Conservation (phyloP, 2,888 invertebrate species). For the Monopis laevigella region DNA sequence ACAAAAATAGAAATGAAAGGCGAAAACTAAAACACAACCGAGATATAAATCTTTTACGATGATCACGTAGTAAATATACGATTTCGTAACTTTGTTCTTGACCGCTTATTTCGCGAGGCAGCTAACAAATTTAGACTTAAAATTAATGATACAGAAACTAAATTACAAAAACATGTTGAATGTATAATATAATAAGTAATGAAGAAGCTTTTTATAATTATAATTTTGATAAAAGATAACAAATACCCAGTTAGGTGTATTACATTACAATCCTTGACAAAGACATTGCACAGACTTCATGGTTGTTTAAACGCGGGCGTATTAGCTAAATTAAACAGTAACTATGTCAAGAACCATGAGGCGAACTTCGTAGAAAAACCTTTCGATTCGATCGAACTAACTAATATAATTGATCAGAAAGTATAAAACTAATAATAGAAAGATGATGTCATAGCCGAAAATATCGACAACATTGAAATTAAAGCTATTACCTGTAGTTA, state of each 20-base stretch:
- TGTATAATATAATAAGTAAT: not conserved
- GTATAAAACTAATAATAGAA: too few relatives aligned
- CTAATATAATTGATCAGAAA: too few relatives aligned
- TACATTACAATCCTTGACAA: not conserved
- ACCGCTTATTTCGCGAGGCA: slow-evolving; percentile 7
- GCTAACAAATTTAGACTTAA: not conserved
- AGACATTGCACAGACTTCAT: not conserved
- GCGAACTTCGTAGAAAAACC: not conserved
- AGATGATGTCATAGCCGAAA: too few relatives aligned
- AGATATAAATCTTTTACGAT: not conserved
- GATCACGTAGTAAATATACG: not conserved
- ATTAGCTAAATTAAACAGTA: not conserved
- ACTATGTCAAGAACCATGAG: not conserved
- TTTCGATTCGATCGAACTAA: too few relatives aligned
- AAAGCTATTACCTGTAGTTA: too few relatives aligned
- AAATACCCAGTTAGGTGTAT: not conserved
- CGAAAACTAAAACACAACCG: not conserved
- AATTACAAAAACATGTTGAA: too few relatives aligned
- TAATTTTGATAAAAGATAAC: not conserved
- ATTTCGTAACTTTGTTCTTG: slow-evolving; percentile 7
- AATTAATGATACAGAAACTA: not conserved
- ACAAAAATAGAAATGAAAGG: too few relatives aligned
- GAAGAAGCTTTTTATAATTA: not conserved
- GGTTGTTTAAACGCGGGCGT: not conserved
- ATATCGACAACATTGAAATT: too few relatives aligned